Percentiles rank a stretch among this genome's conserved stretches.
Evolutionary conservation across 2,797 vertebrate genomes (phyloP).

Genomic region (Leuciscus waleckii): DNA sequence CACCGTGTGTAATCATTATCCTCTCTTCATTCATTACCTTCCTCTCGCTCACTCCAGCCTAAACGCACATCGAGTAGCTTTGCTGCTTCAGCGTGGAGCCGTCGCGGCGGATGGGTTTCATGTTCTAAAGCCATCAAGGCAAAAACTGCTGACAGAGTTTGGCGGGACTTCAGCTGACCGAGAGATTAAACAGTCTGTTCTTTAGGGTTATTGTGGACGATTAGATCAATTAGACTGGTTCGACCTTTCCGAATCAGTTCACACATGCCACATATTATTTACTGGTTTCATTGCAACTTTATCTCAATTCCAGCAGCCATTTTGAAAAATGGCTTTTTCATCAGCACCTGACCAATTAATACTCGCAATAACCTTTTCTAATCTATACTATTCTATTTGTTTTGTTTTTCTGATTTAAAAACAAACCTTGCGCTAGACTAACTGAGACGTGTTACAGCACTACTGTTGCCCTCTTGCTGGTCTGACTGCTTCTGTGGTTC

Average conservation of each 20-base stretch:
- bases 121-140: conserved; percentile 17
- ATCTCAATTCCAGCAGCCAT: no score
- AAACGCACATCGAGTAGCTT: neutral
- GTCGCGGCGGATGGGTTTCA: neutral
- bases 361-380: no score
- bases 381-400: no score
- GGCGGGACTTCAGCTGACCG: neutral
- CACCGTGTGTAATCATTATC: neutral
- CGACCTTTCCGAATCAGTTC: neutral
- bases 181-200: neutral
- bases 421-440: no score
- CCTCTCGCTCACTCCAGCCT: neutral
- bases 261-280: neutral
- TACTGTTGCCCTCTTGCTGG: no score
- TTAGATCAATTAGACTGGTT: neutral
- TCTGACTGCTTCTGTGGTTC: no score
- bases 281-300: neutral
- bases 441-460: no score
- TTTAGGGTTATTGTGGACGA: neutral
- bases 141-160: conserved; percentile 15
- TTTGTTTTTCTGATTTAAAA: no score
- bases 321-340: no score
- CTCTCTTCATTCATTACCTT: neutral
- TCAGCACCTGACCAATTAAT: no score
- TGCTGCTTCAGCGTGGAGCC: neutral